Conservation (phyloP, 2,888 invertebrate genomes). For the Mongoloraphidia duomilia region DNA sequence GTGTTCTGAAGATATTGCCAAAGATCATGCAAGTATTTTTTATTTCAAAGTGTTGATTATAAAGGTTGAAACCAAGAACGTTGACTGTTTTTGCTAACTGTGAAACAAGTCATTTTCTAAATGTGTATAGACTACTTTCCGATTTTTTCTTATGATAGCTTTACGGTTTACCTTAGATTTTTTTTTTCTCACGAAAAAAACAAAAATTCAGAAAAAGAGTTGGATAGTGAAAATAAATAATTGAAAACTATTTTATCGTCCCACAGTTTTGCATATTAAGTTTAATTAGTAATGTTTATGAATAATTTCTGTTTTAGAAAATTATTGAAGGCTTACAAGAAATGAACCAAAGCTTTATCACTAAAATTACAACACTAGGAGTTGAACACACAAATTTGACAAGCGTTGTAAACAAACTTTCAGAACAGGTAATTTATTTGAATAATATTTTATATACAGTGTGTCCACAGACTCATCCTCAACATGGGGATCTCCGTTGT, state of each 20-base stretch:
- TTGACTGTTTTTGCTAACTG: too few relatives aligned
- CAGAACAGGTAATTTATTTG: slow-evolving; percentile 19
- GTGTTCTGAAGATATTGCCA: slow-evolving; percentile 28
- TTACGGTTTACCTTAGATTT: too few relatives aligned
- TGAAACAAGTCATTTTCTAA: too few relatives aligned
- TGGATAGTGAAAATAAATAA: too few relatives aligned
- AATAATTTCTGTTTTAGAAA: slow-evolving; percentile 19
- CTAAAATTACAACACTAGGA: slow-evolving; percentile 28
- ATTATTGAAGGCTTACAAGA: slow-evolving; percentile 27
- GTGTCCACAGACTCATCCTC: too few relatives aligned
- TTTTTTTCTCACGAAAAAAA: neutral
- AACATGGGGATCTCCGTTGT: too few relatives aligned
- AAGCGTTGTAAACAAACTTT: slow-evolving; percentile 20
- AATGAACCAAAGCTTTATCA: slow-evolving; percentile 26
- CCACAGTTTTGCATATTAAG: too few relatives aligned
- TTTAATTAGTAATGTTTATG: too few relatives aligned
- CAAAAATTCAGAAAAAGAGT: neutral
- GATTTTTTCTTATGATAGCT: too few relatives aligned
- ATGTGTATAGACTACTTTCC: too few relatives aligned
- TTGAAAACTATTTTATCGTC: neutral
- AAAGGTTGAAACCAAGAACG: too few relatives aligned
- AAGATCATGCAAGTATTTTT: slow-evolving; percentile 28
- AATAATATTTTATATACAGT: too few relatives aligned
- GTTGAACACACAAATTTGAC: slow-evolving; percentile 18
- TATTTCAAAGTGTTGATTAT: neutral